Percentiles rank a stretch among this genome's conserved stretches.
These are phyloP conservation scores for Trialeurodes vaporariorum DNA, from an alignment of 1,140 invertebrate genomes.

Conservation along the genomic window DNA sequence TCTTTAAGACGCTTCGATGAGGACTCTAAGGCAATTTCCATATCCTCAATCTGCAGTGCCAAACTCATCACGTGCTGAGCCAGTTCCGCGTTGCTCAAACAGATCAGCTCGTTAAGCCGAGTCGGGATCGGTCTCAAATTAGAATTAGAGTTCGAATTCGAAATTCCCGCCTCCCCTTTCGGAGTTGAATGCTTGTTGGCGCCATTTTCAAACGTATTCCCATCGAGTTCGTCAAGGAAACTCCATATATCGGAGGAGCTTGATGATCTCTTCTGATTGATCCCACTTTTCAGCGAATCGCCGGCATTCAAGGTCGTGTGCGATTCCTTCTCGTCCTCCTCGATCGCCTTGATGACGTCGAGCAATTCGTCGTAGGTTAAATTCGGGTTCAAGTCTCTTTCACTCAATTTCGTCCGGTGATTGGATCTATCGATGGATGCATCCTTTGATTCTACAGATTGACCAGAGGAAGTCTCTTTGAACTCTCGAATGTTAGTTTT, in stretches of 20 bases:
- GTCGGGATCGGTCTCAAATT: conserved; percentile 11
- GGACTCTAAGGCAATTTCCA: conserved; percentile 33
- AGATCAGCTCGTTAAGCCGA: conserved; percentile 14
- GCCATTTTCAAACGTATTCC: conserved; percentile 8
- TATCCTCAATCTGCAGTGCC: conserved; percentile 37
- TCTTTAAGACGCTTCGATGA: conserved; percentile 33
- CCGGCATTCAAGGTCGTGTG: neutral
- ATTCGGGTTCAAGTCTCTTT: neutral
- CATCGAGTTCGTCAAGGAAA: conserved; percentile 24
- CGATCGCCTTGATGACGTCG: conserved; percentile 24
- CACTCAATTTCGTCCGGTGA: neutral
- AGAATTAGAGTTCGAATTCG: too few relatives aligned
- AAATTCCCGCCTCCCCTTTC: conserved; percentile 6
- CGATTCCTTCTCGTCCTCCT: conserved; percentile 25
- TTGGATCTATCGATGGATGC: neutral
- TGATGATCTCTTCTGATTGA: conserved; percentile 15
- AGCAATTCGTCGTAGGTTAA: conserved; percentile 25
- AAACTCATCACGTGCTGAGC: conserved; percentile 26
- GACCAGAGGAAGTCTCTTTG: too few relatives aligned
- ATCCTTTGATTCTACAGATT: neutral
- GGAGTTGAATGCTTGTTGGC: conserved; percentile 6
- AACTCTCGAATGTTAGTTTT: neutral
- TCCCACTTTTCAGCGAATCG: conserved; percentile 2
- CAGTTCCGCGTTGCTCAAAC: conserved; percentile 22
- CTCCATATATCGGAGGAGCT: conserved; percentile 20